Evolutionary conservation across 2,113 vertebrate species (phyloP).

Genomic region (Eurypyga helias): DNA sequence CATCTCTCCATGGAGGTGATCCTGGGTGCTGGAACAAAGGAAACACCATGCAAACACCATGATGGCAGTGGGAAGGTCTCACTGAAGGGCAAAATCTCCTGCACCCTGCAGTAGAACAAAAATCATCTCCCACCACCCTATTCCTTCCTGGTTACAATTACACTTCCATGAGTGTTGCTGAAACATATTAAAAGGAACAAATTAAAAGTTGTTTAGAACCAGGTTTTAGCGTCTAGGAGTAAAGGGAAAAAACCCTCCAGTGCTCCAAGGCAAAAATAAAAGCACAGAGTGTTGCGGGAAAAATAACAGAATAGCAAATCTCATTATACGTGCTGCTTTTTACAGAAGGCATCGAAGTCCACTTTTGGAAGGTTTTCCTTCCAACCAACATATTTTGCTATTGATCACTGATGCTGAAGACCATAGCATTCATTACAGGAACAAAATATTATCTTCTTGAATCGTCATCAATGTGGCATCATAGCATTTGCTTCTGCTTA

Average conservation of each 20-base stretch:
- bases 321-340: not conserved
- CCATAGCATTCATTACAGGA: not conserved
- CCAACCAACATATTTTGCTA: not conserved
- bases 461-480: not conserved
- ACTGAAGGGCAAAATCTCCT: not conserved
- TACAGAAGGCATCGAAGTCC: not conserved
- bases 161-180: not conserved
- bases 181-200: not conserved
- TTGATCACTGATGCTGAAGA: not conserved
- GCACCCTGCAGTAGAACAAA: not conserved
- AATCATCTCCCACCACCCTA: not conserved
- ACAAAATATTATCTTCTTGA: not conserved
- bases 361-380: not conserved
- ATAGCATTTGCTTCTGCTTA: not conserved
- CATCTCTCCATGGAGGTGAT: too few species aligned
- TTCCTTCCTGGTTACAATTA: not conserved
- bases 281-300: not conserved
- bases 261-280: not conserved
- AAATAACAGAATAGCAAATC: not conserved
- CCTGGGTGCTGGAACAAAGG: not conserved
- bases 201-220: not conserved
- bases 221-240: not conserved
- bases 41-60: not conserved
- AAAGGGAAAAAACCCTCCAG: not conserved
- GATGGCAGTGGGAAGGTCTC: not conserved